Conservation (phyloP, 1,140 invertebrate species). For the Lasioglossum baleicum region DNA sequence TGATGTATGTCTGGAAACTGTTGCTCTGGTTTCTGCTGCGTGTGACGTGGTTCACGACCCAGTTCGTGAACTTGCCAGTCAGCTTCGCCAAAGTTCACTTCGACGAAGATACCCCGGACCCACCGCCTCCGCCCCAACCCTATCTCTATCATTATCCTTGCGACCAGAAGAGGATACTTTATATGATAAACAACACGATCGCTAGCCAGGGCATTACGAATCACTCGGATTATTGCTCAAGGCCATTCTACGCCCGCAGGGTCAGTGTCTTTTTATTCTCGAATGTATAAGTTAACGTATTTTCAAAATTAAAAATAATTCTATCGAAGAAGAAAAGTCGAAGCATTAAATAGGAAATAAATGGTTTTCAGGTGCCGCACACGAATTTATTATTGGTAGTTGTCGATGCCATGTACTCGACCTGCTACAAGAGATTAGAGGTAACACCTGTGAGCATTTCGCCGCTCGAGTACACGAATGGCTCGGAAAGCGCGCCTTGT, state of each 20-base stretch:
- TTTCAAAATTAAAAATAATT: too few species aligned
- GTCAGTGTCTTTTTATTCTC: too few species aligned
- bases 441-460: conserved; percentile 68
- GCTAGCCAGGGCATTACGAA: conserved; percentile 66
- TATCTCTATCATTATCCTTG: conserved; percentile 80
- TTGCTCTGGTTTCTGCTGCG: conserved; percentile 69
- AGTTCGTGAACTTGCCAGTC: conserved; percentile 69
- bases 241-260: conserved; percentile 74
- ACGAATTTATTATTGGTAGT: conserved; percentile 91
- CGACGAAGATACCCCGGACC: conserved; percentile 72
- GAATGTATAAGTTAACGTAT: too few species aligned
- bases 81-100: conserved; percentile 65
- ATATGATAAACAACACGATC: conserved; percentile 83
- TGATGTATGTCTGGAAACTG: conserved; percentile 66
- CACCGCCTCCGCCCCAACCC: conserved; percentile 72
- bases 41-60: conserved; percentile 66
- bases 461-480: conserved; percentile 75
- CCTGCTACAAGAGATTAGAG: conserved; percentile 72
- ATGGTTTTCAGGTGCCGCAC: conserved; percentile 82
- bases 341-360: too few species aligned
- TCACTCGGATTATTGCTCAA: conserved; percentile 64
- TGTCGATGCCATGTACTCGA: conserved; percentile 80
- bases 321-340: too few species aligned
- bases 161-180: conserved; percentile 84
- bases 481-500: conserved; percentile 81